Base-by-base conservation (phyloP, 2,113 vertebrate genomes). In the Rhinolophus ferrumequinum region DNA sequence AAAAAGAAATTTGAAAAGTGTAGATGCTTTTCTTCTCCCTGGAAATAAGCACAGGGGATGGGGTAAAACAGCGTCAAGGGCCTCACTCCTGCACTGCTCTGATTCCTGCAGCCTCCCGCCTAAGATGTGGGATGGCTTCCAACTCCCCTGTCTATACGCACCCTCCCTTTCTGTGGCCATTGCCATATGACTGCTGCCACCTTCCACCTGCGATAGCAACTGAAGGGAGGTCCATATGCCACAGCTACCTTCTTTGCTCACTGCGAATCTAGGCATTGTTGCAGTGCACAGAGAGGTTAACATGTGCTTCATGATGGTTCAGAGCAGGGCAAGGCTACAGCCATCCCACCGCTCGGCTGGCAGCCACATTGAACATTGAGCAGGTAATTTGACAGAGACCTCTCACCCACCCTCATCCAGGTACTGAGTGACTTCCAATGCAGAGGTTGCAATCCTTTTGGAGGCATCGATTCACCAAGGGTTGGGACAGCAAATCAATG, bases 1-100 rank as follows among this genome's bases (percentile, higher is more conserved):
- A 98, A 98, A 98, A 13, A 98, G 95, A 97, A 83, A 44, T 6
- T 44, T 44, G 41, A 44, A 44, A 97, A 94, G 79, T 73, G 56
- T 93, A 97, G 69, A 62, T 90, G 44, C 67, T 95, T 96, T 54
- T 93, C 90, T 54, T 72, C 93, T 24, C 58, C 95, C 96, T 93
- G 87, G 73, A 77, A 2, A 94, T 62, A 28, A 4, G 44, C 88
- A 13, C n/a, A 69, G 58, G 67, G 76, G 90, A 44, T 54, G 44
- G 80, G 80, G 58, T 73, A 80, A 83, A 28, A 97, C 64, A 88
- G 87, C 50, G 47, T 47, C 41, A 96, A 96, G 18, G 52, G 18
- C 9, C 3, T 75, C 10, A 6, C 19, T 6, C 33, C 26, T 21
- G 18, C 0, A 33, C 4, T 67, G 1, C 54, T 87, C 5, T 6